These are phyloP conservation scores for Laothoe populi DNA, from an alignment of 2,888 invertebrate genomes.

Conservation along the genomic window DNA sequence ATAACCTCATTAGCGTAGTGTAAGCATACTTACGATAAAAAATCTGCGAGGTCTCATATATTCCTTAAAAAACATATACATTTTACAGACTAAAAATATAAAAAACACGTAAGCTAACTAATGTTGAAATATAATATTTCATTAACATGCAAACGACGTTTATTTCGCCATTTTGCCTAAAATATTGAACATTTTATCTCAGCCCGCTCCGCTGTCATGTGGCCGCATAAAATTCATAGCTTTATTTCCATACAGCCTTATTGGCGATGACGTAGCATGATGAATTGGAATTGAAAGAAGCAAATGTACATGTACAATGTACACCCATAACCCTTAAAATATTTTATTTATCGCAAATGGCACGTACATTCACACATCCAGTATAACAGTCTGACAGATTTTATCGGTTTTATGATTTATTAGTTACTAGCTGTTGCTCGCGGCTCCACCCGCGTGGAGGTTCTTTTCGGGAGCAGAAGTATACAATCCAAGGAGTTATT, in stretches of 20 bases:
- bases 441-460: too few relatives aligned
- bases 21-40: too few relatives aligned
- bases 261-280: constrained; percentile 23
- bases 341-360: constrained; percentile 2
- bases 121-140: not conserved
- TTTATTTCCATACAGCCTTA: constrained; percentile 27
- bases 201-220: constrained; percentile 23
- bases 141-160: not conserved
- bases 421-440: too few relatives aligned
- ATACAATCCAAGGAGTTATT: too few relatives aligned
- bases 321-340: not conserved
- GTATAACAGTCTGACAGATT: too few relatives aligned
- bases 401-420: too few relatives aligned
- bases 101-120: not conserved
- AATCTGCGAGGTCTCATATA: too few relatives aligned
- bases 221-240: constrained; percentile 28
- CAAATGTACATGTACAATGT: too few relatives aligned
- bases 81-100: not conserved
- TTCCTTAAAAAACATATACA: not conserved
- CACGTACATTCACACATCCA: not conserved
- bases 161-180: not conserved
- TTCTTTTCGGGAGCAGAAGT: too few relatives aligned
- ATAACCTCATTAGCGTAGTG: too few relatives aligned
- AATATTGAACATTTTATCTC: constrained; percentile 27
- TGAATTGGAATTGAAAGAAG: constrained; percentile 19